Percentiles rank a stretch among this genome's conserved stretches.
phyloP scores from a whole-genome alignment of 2,888 invertebrate species.

The Megamerina dolium region DNA sequence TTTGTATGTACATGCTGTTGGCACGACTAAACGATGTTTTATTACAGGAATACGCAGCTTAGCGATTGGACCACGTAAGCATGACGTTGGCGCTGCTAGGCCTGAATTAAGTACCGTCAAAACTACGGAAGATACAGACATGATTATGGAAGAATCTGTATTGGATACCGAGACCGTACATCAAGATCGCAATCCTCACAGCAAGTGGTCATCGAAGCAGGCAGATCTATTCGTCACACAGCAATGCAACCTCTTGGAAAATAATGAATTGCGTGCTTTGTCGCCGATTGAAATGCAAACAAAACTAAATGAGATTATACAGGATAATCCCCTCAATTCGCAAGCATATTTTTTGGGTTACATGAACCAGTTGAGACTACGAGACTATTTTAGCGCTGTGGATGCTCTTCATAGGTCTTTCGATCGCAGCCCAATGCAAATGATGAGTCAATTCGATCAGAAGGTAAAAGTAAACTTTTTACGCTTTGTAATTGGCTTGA shows the following conservation, averaged over 20 bases:
- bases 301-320: conserved; percentile 45
- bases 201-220: conserved; percentile 79
- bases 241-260: conserved; percentile 75
- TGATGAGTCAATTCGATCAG: conserved; percentile 72
- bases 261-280: conserved; percentile 74
- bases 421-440: conserved; percentile 63
- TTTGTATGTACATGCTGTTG: background rate
- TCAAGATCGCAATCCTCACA: conserved; percentile 49
- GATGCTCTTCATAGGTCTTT: conserved; percentile 55
- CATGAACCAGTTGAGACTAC: conserved; percentile 78
- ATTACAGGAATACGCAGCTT: conserved; percentile 33
- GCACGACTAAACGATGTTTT: too few relatives aligned
- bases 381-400: conserved; percentile 65
- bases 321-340: conserved; percentile 44
- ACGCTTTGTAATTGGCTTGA: background rate
- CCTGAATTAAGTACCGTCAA: conserved; percentile 11
- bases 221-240: conserved; percentile 84
- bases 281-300: conserved; percentile 70
- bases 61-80: conserved; percentile 30
- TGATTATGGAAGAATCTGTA: conserved; percentile 23
- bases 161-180: conserved; percentile 27
- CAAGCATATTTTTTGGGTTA: conserved; percentile 76
- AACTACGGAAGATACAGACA: conserved; percentile 18
- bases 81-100: conserved; percentile 5
- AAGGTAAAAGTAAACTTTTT: conserved; percentile 47